These are phyloP conservation scores for Strongylocentrotus purpuratus DNA, from an alignment of 35 echinoderm and acorn worm species.

Conservation along the genomic window DNA sequence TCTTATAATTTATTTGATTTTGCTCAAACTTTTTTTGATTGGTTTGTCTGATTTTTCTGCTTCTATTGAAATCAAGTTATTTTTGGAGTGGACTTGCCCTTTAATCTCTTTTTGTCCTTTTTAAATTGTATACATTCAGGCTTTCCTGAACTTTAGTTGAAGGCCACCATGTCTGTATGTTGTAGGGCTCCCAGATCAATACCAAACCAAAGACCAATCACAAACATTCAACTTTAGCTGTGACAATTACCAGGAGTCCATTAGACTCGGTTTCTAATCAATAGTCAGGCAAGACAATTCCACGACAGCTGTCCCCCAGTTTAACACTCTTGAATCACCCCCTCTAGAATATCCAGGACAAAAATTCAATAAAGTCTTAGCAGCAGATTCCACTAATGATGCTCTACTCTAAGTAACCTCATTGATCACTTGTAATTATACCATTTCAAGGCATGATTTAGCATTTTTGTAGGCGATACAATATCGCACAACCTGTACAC, in stretches of 20 bases:
- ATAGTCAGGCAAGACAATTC: not conserved
- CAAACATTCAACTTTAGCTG: not conserved
- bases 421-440: not conserved
- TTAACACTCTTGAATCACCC: conserved; percentile 14
- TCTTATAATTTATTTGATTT: too few species aligned
- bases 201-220: not conserved
- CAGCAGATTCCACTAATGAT: not conserved
- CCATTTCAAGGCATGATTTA: not conserved
- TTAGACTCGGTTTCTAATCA: conserved; percentile 30
- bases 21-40: too few species aligned
- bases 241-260: conserved; percentile 32
- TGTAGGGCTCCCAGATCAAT: not conserved
- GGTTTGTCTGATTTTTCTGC: too few species aligned
- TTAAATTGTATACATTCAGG: not conserved
- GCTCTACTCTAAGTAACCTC: not conserved
- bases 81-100: too few species aligned
- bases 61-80: too few species aligned
- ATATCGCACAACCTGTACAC: too few species aligned
- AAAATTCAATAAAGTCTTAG: conserved; percentile 15
- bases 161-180: not conserved
- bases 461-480: too few species aligned
- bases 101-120: too few species aligned
- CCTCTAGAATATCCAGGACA: not conserved
- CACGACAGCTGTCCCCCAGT: conserved; percentile 21
- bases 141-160: not conserved